Evolutionary conservation across 2,888 invertebrate genomes (phyloP), one percentile per base, ranked within the genome.

Genomic region (Tridacna crocea): DNA sequence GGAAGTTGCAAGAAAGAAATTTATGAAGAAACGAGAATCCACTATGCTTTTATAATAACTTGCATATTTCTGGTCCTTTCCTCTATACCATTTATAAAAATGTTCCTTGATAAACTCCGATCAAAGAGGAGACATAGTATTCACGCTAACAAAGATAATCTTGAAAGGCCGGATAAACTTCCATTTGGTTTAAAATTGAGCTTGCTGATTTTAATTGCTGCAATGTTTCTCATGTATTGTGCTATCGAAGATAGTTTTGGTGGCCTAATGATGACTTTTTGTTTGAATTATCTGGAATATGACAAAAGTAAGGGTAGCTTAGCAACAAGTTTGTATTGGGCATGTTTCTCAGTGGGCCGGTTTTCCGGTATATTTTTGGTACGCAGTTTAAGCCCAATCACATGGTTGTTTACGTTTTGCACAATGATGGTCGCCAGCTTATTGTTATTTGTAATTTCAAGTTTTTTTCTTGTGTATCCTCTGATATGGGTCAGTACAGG

Each of bases 361-460:
- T 84, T 84, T 79, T 70, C 72, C 3, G 87, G 87, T 13, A 87
- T 87, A 47, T 84, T 87, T 79, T 74, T 87, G 36, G 92, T 94
- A 0, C 91, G 90, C 36, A 89, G 91, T 61, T 87, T 94, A 47
- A 91, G 88, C 46, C 93, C 94, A 2, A 89, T 92, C 4, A 87
- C 90, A 22, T 92, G 95, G 90, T 84, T 95, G n/a, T 83, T 92
- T 19, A 81, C 88, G 3, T 94, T 94, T 51, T 75, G 74, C 24
- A 61, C 72, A 12, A 27, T 87, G 15, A 73, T 89, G 36, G 78
- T 88, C 26, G 22, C 84, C 10, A 72, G 85, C 26, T 83, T 90
- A 66, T 60, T 83, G 17, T 86, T 83, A 11, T 80, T 90, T 46
- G 77, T 83, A 15, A 48, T 90, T 19, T 82, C 78, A 15, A 82